Evolutionary conservation across 1,140 invertebrate species (phyloP).

Genomic region (Drosophila melanica): DNA sequence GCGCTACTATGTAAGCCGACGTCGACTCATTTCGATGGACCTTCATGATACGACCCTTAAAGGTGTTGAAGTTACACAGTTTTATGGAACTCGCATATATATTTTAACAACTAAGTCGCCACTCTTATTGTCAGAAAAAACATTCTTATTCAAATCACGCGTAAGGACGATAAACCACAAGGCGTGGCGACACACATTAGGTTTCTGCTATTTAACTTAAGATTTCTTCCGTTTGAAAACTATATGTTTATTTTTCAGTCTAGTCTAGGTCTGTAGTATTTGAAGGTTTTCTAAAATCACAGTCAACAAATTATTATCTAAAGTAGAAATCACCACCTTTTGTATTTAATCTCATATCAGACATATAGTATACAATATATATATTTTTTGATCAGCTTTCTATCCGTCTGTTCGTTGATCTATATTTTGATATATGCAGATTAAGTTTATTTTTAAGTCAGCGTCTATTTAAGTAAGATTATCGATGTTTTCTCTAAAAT

Average conservation of each 20-base stretch:
- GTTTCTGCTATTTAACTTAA: not conserved
- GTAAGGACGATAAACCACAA: constrained; percentile 48
- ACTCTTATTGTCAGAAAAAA: constrained; percentile 47
- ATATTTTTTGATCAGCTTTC: no score
- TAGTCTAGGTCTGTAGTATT: not conserved
- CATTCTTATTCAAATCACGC: constrained; percentile 68
- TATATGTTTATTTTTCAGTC: not conserved
- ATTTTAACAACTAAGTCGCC: constrained; percentile 45
- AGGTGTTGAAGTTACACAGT: constrained; percentile 50
- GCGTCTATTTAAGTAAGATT: no score
- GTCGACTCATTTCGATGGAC: constrained; percentile 48
- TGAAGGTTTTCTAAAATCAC: not conserved
- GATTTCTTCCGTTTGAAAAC: not conserved
- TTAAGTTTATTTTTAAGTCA: no score
- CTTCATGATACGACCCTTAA: constrained; percentile 43
- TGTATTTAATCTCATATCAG: no score
- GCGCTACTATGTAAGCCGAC: not conserved
- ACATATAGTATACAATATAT: no score
- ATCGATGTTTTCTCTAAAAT: no score
- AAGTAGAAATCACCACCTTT: no score
- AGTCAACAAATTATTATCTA: no score
- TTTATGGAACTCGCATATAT: constrained; percentile 47
- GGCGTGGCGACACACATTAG: constrained; percentile 7
- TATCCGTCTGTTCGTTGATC: no score
- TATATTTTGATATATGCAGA: no score